Percentiles rank a stretch among this genome's conserved stretches.
phyloP scores from a whole-genome alignment of 1,140 invertebrate species.

The Drosophila sp. region DNA sequence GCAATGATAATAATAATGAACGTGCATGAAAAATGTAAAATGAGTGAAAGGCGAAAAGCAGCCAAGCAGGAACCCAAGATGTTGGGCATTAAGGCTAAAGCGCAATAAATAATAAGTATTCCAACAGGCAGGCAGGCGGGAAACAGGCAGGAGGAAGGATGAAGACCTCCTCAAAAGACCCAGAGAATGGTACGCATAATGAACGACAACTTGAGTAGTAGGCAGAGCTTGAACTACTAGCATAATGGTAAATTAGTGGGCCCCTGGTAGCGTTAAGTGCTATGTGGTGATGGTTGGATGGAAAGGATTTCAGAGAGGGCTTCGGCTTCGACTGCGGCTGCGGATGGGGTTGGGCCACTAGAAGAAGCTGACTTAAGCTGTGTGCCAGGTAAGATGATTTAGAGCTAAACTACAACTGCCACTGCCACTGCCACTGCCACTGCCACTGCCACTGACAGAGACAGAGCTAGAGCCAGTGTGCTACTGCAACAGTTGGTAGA shows the following conservation, averaged over 20 bases:
- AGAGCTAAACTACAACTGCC: constrained; percentile 10
- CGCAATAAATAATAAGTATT: constrained; percentile 78
- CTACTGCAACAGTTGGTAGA: background rate
- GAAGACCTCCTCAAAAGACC: constrained; percentile 1
- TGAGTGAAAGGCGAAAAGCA: constrained; percentile 61
- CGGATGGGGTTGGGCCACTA: constrained; percentile 13
- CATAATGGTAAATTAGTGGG: constrained; percentile 79
- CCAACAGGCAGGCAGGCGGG: constrained; percentile 13
- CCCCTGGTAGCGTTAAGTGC: constrained; percentile 43
- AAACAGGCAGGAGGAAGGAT: background rate
- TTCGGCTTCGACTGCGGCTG: background rate
- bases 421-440: background rate
- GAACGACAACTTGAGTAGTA: constrained; percentile 71
- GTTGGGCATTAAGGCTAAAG: constrained; percentile 67
- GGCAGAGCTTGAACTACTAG: constrained; percentile 57
- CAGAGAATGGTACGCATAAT: constrained; percentile 70
- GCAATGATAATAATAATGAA: constrained; percentile 75
- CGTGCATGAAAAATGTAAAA: constrained; percentile 80
- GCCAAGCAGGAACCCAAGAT: constrained; percentile 41
- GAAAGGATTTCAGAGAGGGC: background rate
- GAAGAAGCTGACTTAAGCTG: constrained; percentile 9
- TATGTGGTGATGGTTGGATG: constrained; percentile 33
- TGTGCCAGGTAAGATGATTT: constrained; percentile 9
- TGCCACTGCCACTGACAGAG: background rate
- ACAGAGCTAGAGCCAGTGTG: no score